Conservation (phyloP, 2,113 vertebrate species). For the Tachuris rubrigastra region DNA sequence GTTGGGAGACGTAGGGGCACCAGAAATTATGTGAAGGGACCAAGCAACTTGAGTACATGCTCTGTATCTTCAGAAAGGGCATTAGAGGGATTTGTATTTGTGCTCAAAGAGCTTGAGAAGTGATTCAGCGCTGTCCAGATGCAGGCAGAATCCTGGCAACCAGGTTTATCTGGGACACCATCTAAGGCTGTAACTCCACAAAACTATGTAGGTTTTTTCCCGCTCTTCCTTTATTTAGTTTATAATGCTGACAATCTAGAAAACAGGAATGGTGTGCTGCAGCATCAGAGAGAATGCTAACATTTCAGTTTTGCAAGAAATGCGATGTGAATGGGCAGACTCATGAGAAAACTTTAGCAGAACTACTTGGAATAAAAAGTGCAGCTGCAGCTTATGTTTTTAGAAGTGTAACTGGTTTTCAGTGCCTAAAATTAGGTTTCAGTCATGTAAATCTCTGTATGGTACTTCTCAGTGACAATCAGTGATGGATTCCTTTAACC, state of each 20-base stretch:
- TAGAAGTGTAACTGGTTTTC: neutral
- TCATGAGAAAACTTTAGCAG: slow-evolving; percentile 11
- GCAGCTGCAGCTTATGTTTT: slow-evolving; percentile 33
- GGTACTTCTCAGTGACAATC: neutral
- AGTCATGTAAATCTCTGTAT: neutral
- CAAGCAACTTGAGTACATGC: neutral
- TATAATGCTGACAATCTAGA: neutral
- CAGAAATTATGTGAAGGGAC: neutral
- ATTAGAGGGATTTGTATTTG: neutral
- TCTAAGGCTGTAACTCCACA: neutral
- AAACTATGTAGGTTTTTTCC: neutral
- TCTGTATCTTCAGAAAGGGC: neutral
- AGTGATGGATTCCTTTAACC: neutral
- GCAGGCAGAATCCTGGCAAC: neutral
- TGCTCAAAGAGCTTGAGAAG: neutral
- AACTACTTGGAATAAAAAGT: slow-evolving; percentile 8
- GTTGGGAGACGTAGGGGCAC: neutral
- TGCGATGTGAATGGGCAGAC: neutral
- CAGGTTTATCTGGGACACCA: neutral
- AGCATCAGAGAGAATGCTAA: neutral
- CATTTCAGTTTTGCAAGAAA: neutral
- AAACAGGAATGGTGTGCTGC: neutral
- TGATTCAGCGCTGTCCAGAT: neutral
- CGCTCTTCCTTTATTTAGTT: neutral
- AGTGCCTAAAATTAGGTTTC: slow-evolving; percentile 15